A percentile compares a stretch with the other conserved stretches of the same genome.
phyloP scores from a whole-genome alignment of 2,797 vertebrate genomes.

The Pangasius krempfi region DNA sequence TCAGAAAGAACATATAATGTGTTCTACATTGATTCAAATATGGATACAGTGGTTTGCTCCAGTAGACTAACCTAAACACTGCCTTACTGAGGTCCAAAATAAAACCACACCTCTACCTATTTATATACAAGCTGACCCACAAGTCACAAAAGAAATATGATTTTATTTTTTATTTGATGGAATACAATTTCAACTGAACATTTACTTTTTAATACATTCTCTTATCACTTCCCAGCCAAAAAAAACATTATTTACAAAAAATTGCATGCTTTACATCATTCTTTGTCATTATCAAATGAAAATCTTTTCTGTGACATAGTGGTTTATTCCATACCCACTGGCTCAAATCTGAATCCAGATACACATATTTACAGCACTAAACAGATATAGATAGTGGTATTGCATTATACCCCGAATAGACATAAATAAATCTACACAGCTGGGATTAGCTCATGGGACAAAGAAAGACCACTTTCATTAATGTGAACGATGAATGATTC shows the following conservation, averaged over 20 bases:
- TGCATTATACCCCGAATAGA: background rate
- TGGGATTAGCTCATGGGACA: background rate
- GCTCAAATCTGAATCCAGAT: background rate
- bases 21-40: background rate
- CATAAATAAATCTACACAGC: background rate
- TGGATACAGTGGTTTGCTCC: background rate
- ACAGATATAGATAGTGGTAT: background rate
- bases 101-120: background rate
- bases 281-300: background rate
- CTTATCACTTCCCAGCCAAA: background rate
- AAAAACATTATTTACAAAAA: background rate
- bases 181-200: background rate
- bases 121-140: background rate
- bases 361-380: background rate
- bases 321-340: background rate
- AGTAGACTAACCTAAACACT: background rate
- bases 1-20: background rate
- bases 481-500: background rate
- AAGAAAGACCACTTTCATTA: background rate
- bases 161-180: background rate
- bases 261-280: background rate
- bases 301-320: background rate
- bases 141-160: background rate
- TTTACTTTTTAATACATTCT: background rate
- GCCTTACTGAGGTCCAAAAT: background rate